Conservation (phyloP, 2,797 vertebrate genomes). For the Schizopygopsis malacanthus region DNA sequence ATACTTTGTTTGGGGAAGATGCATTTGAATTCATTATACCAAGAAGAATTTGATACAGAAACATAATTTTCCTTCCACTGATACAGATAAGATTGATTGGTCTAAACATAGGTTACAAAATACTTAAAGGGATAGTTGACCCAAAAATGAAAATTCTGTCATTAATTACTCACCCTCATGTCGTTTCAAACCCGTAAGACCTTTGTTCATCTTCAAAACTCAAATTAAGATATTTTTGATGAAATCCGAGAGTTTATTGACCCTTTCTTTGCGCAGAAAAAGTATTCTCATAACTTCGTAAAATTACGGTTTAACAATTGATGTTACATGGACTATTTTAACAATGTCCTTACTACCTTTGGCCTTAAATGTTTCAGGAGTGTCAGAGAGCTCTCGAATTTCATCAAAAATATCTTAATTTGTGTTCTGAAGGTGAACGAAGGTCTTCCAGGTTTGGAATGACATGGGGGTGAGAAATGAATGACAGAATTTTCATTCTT, state of each 20-base stretch:
- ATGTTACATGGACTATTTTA: neutral
- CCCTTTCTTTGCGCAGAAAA: neutral
- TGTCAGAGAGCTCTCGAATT: too few relatives aligned
- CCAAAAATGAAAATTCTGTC: too few relatives aligned
- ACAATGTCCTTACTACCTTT: neutral
- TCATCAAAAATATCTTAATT: too few relatives aligned
- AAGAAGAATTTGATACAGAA: neutral
- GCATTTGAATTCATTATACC: neutral
- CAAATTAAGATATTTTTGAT: neutral
- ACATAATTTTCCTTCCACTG: neutral
- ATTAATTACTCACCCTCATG: neutral
- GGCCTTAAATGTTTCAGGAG: neutral
- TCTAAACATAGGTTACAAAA: conserved; percentile 2
- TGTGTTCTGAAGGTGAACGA: too few relatives aligned
- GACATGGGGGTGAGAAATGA: neutral
- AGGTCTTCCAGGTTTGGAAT: neutral
- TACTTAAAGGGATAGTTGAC: neutral
- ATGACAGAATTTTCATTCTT: neutral
- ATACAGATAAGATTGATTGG: neutral
- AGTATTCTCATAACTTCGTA: neutral
- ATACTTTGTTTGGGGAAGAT: neutral
- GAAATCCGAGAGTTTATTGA: neutral
- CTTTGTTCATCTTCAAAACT: neutral
- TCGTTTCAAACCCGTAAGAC: neutral
- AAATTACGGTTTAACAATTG: neutral